phyloP scores from a whole-genome alignment of 2,113 vertebrate genomes.

The Pelecanus crispus region DNA sequence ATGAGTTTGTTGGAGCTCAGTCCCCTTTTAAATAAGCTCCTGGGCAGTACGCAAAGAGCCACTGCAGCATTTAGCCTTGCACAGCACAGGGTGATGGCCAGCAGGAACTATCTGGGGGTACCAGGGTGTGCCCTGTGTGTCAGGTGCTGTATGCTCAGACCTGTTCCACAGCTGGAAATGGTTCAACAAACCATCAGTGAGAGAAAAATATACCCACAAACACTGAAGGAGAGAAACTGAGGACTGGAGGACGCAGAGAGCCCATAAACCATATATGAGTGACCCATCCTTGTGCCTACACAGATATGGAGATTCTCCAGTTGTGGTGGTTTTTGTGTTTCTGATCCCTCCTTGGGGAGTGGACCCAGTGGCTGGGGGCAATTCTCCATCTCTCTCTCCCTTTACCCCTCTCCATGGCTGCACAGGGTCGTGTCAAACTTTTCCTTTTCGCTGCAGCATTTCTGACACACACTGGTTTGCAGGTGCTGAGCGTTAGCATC shows the following conservation, averaged over 20 bases:
- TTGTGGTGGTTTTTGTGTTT: neutral
- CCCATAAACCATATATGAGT: neutral
- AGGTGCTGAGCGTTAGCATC: fast-evolving
- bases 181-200: neutral
- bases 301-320: no score
- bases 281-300: neutral
- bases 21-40: neutral
- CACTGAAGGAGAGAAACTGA: neutral
- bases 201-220: neutral
- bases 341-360: neutral
- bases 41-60: neutral
- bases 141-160: neutral
- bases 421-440: neutral
- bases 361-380: neutral
- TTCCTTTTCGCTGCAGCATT: neutral
- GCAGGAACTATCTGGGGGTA: neutral
- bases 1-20: neutral
- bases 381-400: neutral
- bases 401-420: neutral
- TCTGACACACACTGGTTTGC: fast-evolving
- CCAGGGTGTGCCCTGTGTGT: neutral
- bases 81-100: neutral
- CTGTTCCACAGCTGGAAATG: neutral
- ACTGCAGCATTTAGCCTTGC: neutral
- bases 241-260: neutral